Evolutionary conservation across 2,888 invertebrate species (phyloP).

Genomic region (Operophtera brumata): DNA sequence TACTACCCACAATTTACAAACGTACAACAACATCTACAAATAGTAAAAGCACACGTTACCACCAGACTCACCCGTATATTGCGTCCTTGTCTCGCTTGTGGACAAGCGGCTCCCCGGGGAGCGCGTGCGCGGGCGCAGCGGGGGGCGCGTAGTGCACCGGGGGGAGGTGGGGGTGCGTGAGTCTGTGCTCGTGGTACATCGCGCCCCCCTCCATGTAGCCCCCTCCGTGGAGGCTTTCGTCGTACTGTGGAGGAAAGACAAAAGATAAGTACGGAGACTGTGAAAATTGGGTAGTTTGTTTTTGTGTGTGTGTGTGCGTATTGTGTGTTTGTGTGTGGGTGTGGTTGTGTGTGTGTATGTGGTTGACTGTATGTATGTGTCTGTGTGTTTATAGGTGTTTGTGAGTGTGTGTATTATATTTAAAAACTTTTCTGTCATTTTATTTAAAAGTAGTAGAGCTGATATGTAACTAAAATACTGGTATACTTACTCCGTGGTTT

Average conservation of each 20-base stretch:
- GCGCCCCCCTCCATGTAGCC: conserved; percentile 92
- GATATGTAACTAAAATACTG: background rate
- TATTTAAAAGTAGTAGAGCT: background rate
- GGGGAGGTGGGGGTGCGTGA: conserved; percentile 87
- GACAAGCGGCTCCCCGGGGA: conserved; percentile 93
- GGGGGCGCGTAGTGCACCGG: conserved; percentile 91
- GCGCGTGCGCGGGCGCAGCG: conserved; percentile 93
- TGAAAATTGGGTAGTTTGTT: background rate
- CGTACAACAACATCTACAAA: conserved; percentile 13
- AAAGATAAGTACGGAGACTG: conserved; percentile 4
- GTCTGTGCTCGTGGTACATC: conserved; percentile 91
- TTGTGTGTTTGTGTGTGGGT: background rate
- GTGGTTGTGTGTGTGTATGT: background rate
- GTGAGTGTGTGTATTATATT: background rate
- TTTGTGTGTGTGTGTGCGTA: background rate
- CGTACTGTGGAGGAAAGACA: conserved; percentile 85
- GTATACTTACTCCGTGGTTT: background rate
- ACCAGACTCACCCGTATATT: conserved; percentile 95
- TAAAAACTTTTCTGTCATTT: background rate
- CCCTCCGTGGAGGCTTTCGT: conserved; percentile 92
- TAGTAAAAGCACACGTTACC: conserved; percentile 60
- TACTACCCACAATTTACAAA: conserved; percentile 4
- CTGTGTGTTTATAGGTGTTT: no score
- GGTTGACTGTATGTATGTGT: no score
- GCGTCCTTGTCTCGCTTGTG: conserved; percentile 99